A percentile compares a stretch with the other conserved stretches of the same genome.
phyloP scores from a whole-genome alignment of 2,797 vertebrate genomes.

The Pempheris klunzingeri region DNA sequence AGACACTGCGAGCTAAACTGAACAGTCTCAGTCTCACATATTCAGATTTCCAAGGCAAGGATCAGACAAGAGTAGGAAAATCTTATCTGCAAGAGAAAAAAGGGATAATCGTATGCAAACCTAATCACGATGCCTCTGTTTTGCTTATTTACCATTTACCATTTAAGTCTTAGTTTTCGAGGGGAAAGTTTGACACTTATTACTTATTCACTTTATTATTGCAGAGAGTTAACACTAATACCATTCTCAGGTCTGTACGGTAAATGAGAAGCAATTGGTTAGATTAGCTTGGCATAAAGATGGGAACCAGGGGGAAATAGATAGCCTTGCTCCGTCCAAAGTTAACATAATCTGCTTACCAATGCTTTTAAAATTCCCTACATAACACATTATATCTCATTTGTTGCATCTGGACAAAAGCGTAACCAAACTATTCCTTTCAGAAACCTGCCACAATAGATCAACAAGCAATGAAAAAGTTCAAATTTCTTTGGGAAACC shows the following conservation, averaged over 20 bases:
- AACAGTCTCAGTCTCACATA: slow-evolving; percentile 17
- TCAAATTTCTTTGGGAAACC: too few species aligned
- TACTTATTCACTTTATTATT: slow-evolving; percentile 4
- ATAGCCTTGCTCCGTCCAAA: neutral
- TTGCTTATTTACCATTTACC: slow-evolving; percentile 3
- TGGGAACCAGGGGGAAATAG: neutral
- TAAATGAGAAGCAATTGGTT: neutral
- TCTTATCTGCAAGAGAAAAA: slow-evolving; percentile 7
- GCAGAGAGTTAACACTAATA: neutral
- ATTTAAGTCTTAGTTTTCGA: neutral
- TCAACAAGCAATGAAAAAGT: neutral
- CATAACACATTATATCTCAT: neutral
- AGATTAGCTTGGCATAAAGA: neutral
- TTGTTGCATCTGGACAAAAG: too few species aligned
- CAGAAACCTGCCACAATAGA: neutral
- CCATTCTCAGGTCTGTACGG: neutral
- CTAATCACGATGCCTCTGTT: neutral
- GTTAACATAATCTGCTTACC: neutral
- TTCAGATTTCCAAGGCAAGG: slow-evolving; percentile 20
- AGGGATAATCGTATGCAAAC: neutral
- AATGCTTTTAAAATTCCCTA: neutral
- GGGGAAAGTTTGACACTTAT: neutral
- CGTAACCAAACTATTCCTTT: neutral
- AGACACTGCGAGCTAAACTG: slow-evolving; percentile 2
- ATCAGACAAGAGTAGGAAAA: slow-evolving; percentile 13